Evolutionary conservation across 2,113 vertebrate genomes (phyloP), one percentile per base, ranked within the genome.

Genomic region (Peromyscus californicus): DNA sequence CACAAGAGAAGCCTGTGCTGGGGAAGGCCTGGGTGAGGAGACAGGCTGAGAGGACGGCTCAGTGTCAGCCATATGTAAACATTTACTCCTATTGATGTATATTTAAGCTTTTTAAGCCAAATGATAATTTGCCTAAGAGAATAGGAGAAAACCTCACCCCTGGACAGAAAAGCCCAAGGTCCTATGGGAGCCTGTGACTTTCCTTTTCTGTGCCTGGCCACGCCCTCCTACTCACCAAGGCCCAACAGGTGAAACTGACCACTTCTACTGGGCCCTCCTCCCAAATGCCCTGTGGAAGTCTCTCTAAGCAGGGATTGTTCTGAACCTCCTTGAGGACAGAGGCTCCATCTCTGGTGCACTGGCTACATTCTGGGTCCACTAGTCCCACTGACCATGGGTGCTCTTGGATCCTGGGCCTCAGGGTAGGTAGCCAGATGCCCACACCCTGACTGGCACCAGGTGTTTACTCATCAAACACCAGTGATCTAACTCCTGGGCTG

Each of bases 401-500:
- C 39, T 48, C 78, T 75, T 90, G 3, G 39, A 80, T 88, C 63
- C 3, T 48, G 74, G 80, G 63, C 69, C 93, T 92, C 51, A 65
- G 83, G 67, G 42, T 72, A n/a, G 48, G 65, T 24, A 79, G 42
- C 33, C 79, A 94, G 88, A 57, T 69, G 36, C 45, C 39, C 86
- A 96, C 70, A 94, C 79, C 89, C 87, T 48, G 12, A 22, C 61
- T 79, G 61, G 83, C 88, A 96, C 92, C 78, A 69, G 78, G 3
- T 93, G 89, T 91, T 91, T 57, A 93, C 57, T 86, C 45, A 76
- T 82, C 74, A 67, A 83, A 94, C 63, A 90, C 21, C 36, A 63
- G 17, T 72, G 89, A 76, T n/a, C 94, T 75, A 67, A 67, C 26
- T 15, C 29, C 69, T 69, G 70, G 80, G 22, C 26, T 36, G 0